A percentile compares a stretch with the other conserved stretches of the same genome.
Conservation (phyloP, 2,113 vertebrate species). For the Clarias gariepinus region DNA sequence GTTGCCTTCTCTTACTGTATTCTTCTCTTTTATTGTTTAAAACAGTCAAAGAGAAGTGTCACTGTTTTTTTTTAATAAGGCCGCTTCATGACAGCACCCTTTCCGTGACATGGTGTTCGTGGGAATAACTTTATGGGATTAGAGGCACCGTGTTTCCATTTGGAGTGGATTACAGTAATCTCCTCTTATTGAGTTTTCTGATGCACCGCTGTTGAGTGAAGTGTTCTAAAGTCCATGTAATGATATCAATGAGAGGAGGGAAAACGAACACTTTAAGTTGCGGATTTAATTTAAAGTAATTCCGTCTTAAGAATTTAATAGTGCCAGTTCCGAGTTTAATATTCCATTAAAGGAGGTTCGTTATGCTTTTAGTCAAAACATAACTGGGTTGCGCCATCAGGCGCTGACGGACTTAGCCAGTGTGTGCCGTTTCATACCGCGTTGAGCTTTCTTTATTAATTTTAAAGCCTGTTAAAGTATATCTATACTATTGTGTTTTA, state of each 20-base stretch:
- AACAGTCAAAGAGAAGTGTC: background rate
- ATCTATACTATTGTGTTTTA: background rate
- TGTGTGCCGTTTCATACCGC: background rate
- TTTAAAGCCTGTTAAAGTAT: background rate
- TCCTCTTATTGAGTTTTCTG: conserved; percentile 60
- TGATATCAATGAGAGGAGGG: conserved; percentile 54
- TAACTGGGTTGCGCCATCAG: conserved; percentile 11
- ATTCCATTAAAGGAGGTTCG: conserved; percentile 19
- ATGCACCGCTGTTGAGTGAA: conserved; percentile 48
- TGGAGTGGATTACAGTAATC: conserved; percentile 64
- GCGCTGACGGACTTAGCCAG: background rate
- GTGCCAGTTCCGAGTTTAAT: conserved; percentile 25
- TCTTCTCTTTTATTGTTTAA: background rate
- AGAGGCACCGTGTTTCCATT: conserved; percentile 59
- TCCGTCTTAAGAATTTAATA: conserved; percentile 39
- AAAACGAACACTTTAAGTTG: conserved; percentile 31
- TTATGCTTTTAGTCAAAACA: conserved; percentile 35
- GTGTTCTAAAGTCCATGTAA: conserved; percentile 59
- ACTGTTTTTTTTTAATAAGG: conserved; percentile 40
- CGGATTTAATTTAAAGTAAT: conserved; percentile 56
- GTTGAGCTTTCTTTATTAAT: background rate
- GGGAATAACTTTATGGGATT: conserved; percentile 61
- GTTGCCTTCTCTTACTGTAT: background rate
- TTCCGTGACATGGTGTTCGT: conserved; percentile 47
- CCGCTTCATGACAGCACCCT: conserved; percentile 30